These are phyloP conservation scores for Campoletis raptor DNA, from an alignment of 2,888 invertebrate species.

Conservation along the genomic window DNA sequence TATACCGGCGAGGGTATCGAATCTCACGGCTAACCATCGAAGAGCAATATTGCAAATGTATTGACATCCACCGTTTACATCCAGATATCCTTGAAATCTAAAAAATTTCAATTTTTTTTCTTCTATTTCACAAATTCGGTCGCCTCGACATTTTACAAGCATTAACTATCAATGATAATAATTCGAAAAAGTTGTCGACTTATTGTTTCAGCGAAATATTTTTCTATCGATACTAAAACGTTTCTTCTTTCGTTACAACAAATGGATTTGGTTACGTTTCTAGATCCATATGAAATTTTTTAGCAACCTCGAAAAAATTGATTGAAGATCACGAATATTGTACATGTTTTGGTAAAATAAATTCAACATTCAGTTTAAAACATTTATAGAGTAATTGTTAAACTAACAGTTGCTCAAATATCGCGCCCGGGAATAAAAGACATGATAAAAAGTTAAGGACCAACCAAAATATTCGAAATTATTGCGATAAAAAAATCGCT, in stretches of 20 bases:
- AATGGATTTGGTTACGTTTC: too few species aligned
- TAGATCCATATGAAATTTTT: too few species aligned
- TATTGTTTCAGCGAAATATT: background rate
- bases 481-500: too few species aligned
- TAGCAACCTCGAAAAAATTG: too few species aligned
- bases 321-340: too few species aligned
- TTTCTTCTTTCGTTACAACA: background rate
- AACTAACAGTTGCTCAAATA: too few species aligned
- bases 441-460: too few species aligned
- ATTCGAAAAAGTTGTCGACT: background rate
- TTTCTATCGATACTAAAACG: background rate
- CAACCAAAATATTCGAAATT: too few species aligned
- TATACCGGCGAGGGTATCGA: slow-evolving; percentile 80
- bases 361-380: too few species aligned
- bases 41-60: slow-evolving; percentile 86
- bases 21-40: slow-evolving; percentile 82
- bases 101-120: slow-evolving; percentile 24
- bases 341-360: too few species aligned
- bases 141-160: background rate
- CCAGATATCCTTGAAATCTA: slow-evolving; percentile 85
- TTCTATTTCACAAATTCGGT: background rate
- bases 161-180: background rate
- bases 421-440: too few species aligned
- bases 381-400: too few species aligned
- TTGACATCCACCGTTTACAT: slow-evolving; percentile 85